Base-by-base conservation (phyloP, 2,797 vertebrate genomes). In the Eupleurogrammus muticus region DNA sequence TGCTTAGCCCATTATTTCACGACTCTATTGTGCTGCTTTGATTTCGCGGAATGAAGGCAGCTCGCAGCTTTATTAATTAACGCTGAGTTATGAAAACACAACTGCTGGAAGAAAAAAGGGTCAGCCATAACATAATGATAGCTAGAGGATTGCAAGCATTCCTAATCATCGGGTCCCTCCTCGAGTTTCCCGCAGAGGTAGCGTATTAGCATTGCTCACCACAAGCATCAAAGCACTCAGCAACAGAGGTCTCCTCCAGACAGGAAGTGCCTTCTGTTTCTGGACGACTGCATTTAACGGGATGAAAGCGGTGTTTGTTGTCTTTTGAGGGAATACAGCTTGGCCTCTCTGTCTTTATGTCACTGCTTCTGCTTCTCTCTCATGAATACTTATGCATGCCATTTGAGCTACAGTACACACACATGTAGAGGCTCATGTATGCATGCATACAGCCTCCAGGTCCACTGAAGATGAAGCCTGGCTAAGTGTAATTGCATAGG, bases 161-260 rank as follows among this genome's bases (percentile, higher is more conserved):
- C 84, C 71, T 83, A 81, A 84, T 87, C 82, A 81, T 49, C 40
- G 0, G 68, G 70, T 76, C 81, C 76, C 75, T 86, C 62, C 23
- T 72, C 80, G 47, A 70, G 54, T 70, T 83, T 83, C 84, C 85
- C 49, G 36, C 81, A 54, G 76, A 80, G 62, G 77, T 67, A 75
- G 81, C 83, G 67, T 21, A 83, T 87, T 84, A 79, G 70, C 73
- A 38, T 84, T 90, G 81, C 89, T 90, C 86, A 84, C 82, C 38
- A 21, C 54, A 0, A 60, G 72, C 67, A 83, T 68, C 71, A 70
- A 59, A 86, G 82, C 77, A 14, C 53, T 64, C 8, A 1, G 70
- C 34, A 47, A 53, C 59, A 59, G 59, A 77, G 74, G 72, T 78
- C 75, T 47, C 48, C 42, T 70, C 56, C 81, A 76, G 66, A 75